These are phyloP conservation scores for Electrona antarctica DNA, from an alignment of 2,113 vertebrate species.

Conservation along the genomic window DNA sequence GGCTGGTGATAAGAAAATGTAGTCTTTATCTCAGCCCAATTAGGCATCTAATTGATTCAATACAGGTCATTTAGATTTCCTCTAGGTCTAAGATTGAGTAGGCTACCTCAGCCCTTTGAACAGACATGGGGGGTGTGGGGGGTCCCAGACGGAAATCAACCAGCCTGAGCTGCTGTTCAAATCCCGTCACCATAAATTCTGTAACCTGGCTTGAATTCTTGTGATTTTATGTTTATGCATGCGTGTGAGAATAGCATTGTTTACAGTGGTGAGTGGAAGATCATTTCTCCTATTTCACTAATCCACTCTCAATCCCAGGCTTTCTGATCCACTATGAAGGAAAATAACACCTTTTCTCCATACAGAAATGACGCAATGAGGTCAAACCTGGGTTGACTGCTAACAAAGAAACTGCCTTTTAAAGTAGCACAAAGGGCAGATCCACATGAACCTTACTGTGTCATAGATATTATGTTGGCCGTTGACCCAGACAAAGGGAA, in stretches of 20 bases:
- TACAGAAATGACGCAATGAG: conserved; percentile 27
- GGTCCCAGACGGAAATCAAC: conserved; percentile 15
- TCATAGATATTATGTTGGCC: conserved; percentile 36
- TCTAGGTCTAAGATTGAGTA: conserved; percentile 48
- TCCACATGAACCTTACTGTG: conserved; percentile 26
- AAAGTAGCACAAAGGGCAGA: conserved; percentile 37
- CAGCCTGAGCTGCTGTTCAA: not conserved
- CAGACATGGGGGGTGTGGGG: conserved; percentile 16
- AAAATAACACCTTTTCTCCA: conserved; percentile 29
- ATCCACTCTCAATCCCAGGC: conserved; percentile 23
- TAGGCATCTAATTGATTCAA: conserved; percentile 71
- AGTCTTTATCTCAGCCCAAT: conserved; percentile 69
- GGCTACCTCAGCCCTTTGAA: conserved; percentile 28
- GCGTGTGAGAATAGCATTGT: not conserved
- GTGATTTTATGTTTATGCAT: too few species aligned
- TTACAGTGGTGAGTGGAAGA: conserved; percentile 27
- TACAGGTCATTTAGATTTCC: conserved; percentile 58
- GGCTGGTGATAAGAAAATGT: conserved; percentile 61
- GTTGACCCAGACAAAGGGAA: conserved; percentile 30
- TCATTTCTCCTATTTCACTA: conserved; percentile 25
- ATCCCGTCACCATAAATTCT: not conserved
- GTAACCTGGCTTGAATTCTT: conserved; percentile 20
- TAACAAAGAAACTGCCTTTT: conserved; percentile 50
- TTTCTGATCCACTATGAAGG: conserved; percentile 24
- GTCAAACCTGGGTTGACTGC: conserved; percentile 35